Evolutionary conservation across 2,888 invertebrate species (phyloP).

Genomic region (Pterostichus niger): DNA sequence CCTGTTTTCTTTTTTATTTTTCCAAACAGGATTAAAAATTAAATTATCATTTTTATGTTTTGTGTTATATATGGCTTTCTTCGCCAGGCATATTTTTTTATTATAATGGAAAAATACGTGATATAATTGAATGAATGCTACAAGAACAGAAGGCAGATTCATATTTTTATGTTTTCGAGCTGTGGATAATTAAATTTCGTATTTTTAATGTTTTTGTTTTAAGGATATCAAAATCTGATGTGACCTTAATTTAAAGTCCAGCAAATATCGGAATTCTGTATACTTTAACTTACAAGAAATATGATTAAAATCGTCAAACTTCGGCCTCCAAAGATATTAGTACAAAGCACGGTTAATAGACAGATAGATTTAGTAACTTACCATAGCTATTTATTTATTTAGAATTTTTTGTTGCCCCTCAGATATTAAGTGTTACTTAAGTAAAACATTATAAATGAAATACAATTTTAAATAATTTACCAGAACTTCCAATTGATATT

Average conservation of each 20-base stretch:
- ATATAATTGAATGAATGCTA: constrained; percentile 23
- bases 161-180: neutral
- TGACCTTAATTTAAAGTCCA: too few species aligned
- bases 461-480: neutral
- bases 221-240: too few species aligned
- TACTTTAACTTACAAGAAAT: too few species aligned
- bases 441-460: too few species aligned
- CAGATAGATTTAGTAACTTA: too few species aligned
- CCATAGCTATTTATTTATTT: too few species aligned
- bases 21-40: constrained; percentile 53
- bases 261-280: too few species aligned
- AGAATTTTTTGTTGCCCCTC: too few species aligned
- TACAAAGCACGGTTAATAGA: too few species aligned
- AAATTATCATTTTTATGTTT: constrained; percentile 56
- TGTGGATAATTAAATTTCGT: neutral
- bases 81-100: constrained; percentile 37
- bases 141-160: neutral
- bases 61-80: constrained; percentile 22
- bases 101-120: constrained; percentile 32
- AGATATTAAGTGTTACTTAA: too few species aligned
- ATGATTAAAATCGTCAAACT: too few species aligned
- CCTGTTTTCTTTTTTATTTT: constrained; percentile 31
- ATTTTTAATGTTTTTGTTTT: neutral
- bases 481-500: neutral
- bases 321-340: too few species aligned